Evolutionary conservation across 2,113 vertebrate genomes (phyloP).

Genomic region (Caloenas nicobarica): DNA sequence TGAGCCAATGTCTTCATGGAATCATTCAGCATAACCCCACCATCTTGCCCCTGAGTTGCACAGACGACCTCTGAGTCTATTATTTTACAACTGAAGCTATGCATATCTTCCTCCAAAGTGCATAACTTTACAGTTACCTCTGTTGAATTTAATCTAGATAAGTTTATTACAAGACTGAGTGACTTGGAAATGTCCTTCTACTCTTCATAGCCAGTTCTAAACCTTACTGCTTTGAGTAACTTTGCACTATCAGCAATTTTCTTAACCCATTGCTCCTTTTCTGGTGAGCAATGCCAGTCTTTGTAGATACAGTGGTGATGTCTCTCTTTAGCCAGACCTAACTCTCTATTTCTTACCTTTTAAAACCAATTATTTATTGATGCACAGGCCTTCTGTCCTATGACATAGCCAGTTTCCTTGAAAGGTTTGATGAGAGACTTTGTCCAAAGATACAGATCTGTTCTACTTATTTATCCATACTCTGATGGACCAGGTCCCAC

Average conservation of each 20-base stretch:
- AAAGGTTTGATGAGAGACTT: neutral
- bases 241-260: neutral
- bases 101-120: fast-evolving
- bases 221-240: neutral
- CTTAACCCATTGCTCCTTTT: neutral
- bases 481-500: neutral
- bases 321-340: neutral
- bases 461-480: neutral
- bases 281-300: neutral
- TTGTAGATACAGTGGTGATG: neutral
- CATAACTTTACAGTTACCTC: neutral
- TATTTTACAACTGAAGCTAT: fast-evolving
- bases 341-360: neutral
- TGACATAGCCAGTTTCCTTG: neutral
- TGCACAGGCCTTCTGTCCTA: neutral
- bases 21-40: neutral
- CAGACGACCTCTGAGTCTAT: neutral
- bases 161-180: neutral
- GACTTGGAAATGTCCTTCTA: neutral
- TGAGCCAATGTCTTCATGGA: neutral
- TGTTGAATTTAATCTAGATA: neutral
- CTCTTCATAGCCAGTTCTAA: neutral
- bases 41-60: neutral
- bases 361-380: neutral
- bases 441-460: neutral